A percentile compares a stretch with the other conserved stretches of the same genome.
Conservation (phyloP, 2,888 invertebrate species). For the Aspidapion aeneum region DNA sequence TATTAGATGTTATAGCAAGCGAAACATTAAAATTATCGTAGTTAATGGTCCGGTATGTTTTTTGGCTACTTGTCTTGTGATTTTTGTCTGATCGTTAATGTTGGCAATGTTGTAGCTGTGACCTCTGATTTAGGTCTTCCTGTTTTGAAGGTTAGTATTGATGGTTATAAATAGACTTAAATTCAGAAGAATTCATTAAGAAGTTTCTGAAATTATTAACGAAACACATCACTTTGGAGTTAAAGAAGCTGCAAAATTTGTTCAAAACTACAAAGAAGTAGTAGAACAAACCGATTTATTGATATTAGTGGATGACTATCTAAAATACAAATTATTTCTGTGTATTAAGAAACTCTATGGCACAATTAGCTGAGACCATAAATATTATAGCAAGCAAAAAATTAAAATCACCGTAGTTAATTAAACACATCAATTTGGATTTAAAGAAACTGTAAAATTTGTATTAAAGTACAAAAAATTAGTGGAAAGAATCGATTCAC, state of each 20-base stretch:
- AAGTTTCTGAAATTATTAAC: background rate
- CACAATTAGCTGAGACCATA: background rate
- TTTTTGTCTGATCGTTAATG: too few relatives aligned
- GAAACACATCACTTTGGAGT: background rate
- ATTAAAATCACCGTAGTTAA: background rate
- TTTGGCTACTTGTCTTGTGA: too few relatives aligned
- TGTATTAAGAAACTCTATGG: too few relatives aligned
- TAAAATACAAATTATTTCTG: background rate
- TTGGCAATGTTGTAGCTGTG: too few relatives aligned
- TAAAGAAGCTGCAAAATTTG: slow-evolving; percentile 28
- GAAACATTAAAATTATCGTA: too few relatives aligned
- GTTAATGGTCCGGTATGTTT: too few relatives aligned
- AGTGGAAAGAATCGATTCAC: slow-evolving; percentile 50
- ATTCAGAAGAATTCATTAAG: too few relatives aligned
- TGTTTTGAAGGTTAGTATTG: too few relatives aligned
- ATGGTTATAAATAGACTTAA: too few relatives aligned
- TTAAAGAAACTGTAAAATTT: slow-evolving; percentile 25
- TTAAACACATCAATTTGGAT: too few relatives aligned
- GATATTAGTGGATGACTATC: slow-evolving; percentile 51
- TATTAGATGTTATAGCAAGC: too few relatives aligned
- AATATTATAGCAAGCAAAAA: background rate
- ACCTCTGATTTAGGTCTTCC: too few relatives aligned
- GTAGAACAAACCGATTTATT: slow-evolving; percentile 52
- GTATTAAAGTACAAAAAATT: slow-evolving; percentile 50
- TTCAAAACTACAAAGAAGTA: slow-evolving; percentile 49